Evolutionary conservation across 2,113 vertebrate species (phyloP).

Genomic region (Trachemys scripta): DNA sequence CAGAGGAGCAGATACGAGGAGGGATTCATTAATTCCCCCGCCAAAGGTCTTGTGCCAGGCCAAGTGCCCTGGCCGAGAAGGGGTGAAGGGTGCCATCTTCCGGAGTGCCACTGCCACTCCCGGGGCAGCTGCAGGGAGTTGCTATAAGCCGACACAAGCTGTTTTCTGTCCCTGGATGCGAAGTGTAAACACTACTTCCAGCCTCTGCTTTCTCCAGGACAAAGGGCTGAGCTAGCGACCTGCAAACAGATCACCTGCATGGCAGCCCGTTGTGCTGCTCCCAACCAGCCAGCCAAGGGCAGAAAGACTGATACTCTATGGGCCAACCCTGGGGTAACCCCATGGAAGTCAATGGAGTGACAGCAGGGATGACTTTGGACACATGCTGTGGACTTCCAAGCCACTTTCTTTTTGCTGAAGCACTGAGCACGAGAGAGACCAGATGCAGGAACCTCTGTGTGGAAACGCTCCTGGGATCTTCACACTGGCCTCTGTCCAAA

Average conservation of each 20-base stretch:
- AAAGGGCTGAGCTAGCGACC: not conserved
- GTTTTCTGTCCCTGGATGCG: no score
- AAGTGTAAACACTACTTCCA: not conserved
- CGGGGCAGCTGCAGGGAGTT: no score
- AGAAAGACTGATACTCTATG: not conserved
- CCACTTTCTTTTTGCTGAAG: not conserved
- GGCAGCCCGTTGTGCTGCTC: not conserved
- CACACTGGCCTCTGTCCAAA: not conserved
- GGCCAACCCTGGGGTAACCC: not conserved
- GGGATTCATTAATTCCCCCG: not conserved
- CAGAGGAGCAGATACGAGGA: not conserved
- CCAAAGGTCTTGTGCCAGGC: conserved; percentile 24
- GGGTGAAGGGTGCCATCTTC: not conserved
- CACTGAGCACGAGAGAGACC: not conserved
- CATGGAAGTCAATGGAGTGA: conserved; percentile 1
- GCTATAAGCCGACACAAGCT: no score
- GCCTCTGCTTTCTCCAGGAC: not conserved
- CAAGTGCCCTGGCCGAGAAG: conserved; percentile 3
- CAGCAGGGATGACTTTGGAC: conserved; percentile 33
- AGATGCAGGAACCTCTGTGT: not conserved
- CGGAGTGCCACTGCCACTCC: not conserved
- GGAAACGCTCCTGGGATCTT: not conserved
- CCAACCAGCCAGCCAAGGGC: not conserved
- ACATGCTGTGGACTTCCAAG: not conserved
- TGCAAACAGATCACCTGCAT: conserved; percentile 29